Conservation (phyloP, 2,113 vertebrate species). For the Archilochus colubris region DNA sequence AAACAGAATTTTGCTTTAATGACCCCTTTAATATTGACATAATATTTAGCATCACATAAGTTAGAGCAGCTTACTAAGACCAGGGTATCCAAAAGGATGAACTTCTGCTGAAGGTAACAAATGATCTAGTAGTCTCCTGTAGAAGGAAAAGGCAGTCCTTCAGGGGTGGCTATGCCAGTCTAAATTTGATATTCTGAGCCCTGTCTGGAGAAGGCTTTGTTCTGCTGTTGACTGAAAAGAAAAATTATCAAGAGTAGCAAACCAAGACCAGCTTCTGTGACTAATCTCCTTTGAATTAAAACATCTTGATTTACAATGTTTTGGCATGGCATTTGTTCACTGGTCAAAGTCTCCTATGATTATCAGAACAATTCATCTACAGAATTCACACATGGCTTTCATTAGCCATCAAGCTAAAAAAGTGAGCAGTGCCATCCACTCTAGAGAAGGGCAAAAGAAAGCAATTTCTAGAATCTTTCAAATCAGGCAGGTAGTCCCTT, state of each 20-base stretch:
- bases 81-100: neutral
- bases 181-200: neutral
- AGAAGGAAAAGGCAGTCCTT: neutral
- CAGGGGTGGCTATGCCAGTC: neutral
- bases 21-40: neutral
- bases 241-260: neutral
- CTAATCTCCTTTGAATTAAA: slow-evolving; percentile 10
- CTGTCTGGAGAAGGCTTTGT: neutral
- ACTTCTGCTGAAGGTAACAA: neutral
- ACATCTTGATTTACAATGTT: neutral
- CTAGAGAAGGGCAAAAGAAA: neutral
- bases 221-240: neutral
- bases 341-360: neutral
- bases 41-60: neutral
- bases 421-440: neutral
- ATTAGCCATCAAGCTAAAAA: neutral
- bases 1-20: neutral
- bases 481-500: neutral
- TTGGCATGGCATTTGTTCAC: neutral
- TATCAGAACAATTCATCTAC: neutral
- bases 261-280: neutral
- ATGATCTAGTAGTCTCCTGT: neutral
- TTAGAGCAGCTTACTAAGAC: neutral
- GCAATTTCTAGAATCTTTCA: neutral
- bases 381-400: neutral